These are phyloP conservation scores for Myoxocephalus aenaeus DNA, from an alignment of 2,797 vertebrate species.

Conservation along the genomic window DNA sequence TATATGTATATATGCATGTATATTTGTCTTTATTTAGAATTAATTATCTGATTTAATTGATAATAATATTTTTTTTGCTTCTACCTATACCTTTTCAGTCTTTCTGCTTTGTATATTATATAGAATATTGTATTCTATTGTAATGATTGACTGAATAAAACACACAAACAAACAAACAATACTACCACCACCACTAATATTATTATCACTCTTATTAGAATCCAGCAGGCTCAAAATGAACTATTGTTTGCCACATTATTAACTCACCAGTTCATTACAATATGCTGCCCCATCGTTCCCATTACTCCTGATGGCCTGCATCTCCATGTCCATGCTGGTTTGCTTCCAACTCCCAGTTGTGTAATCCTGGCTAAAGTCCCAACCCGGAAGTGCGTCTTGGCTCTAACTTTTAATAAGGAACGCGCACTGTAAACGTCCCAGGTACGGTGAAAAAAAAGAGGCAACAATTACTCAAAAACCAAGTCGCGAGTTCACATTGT, in stretches of 20 bases:
- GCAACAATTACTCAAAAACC: not conserved
- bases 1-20: too few species aligned
- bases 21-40: too few species aligned
- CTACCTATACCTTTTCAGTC: too few species aligned
- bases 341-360: not conserved
- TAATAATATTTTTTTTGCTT: too few species aligned
- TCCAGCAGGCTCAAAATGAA: not conserved
- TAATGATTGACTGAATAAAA: too few species aligned
- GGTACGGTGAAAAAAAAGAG: not conserved
- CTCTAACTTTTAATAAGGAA: not conserved
- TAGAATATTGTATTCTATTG: too few species aligned
- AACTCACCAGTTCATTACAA: not conserved
- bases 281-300: constrained; percentile 3
- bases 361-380: too few species aligned
- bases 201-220: not conserved
- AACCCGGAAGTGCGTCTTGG: constrained; percentile 41
- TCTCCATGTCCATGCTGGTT: not conserved
- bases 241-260: not conserved
- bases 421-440: not conserved
- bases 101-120: too few species aligned
- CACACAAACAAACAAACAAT: too few species aligned
- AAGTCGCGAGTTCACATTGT: not conserved
- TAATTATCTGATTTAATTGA: too few species aligned
- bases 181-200: not conserved
- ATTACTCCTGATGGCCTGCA: accelerated